These are phyloP conservation scores for Pseudochirops corinnae DNA, from an alignment of 2,797 vertebrate genomes.

Conservation along the genomic window DNA sequence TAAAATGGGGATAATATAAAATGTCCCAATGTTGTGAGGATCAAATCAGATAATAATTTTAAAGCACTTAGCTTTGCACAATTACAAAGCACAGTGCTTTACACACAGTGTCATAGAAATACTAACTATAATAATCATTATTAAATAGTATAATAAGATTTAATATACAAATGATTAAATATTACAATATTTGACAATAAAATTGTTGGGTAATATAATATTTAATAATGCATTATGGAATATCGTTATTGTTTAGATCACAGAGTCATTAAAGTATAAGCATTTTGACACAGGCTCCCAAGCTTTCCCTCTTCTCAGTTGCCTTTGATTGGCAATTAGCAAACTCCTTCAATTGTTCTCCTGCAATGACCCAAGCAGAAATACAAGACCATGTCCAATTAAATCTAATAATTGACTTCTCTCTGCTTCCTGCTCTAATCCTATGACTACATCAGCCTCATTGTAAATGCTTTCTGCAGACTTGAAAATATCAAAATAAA, in stretches of 20 bases:
- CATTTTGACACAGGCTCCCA: background rate
- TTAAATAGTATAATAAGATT: no score
- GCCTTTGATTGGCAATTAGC: background rate
- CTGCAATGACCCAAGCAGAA: background rate
- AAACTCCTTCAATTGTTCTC: background rate
- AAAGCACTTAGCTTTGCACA: background rate
- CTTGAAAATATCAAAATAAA: background rate
- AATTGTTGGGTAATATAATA: no score
- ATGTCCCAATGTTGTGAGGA: background rate
- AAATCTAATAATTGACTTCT: background rate
- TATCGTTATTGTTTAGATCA: no score
- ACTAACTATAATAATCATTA: background rate
- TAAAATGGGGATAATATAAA: background rate
- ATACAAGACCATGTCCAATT: background rate
- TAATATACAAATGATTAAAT: no score
- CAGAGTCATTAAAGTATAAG: background rate
- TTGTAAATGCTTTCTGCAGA: background rate
- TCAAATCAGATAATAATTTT: background rate
- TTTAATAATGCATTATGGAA: no score
- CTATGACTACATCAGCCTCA: background rate
- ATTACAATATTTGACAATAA: no score
- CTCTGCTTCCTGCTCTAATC: background rate
- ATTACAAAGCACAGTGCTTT: background rate
- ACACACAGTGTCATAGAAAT: background rate
- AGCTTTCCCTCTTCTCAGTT: background rate